Evolutionary conservation across 2,113 vertebrate genomes (phyloP).

Genomic region (Columbina picui): DNA sequence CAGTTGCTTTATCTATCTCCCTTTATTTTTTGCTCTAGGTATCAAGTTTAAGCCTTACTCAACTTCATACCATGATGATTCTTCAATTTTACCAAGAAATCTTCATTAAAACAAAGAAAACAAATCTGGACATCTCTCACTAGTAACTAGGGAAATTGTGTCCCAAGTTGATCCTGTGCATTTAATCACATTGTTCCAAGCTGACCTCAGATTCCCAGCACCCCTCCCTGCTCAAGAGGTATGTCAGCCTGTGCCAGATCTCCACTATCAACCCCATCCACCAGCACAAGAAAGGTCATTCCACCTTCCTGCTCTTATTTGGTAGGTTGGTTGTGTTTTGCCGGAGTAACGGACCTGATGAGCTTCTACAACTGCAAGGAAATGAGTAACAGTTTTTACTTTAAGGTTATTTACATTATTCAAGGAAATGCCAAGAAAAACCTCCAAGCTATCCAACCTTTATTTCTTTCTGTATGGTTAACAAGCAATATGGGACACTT

Average conservation of each 20-base stretch:
- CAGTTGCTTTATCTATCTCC: neutral
- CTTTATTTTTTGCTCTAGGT: neutral
- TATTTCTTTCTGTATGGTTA: neutral
- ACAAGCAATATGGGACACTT: neutral
- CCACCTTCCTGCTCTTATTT: neutral
- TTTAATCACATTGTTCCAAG: neutral
- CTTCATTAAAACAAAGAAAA: neutral
- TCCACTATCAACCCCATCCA: neutral
- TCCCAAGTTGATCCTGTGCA: neutral
- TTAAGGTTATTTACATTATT: neutral
- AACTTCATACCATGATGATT: neutral
- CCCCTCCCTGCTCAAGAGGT: neutral
- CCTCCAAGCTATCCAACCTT: neutral
- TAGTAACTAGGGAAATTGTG: neutral
- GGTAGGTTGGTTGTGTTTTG: neutral
- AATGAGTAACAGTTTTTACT: neutral
- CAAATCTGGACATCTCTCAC: neutral
- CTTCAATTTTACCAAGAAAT: neutral
- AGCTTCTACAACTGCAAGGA: neutral
- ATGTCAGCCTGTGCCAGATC: neutral
- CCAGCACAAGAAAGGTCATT: neutral
- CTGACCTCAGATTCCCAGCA: neutral
- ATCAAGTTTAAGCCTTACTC: neutral
- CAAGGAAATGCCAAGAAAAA: neutral
- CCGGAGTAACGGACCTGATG: neutral